phyloP scores from a whole-genome alignment of 2,113 vertebrate species.

The Pelobates fuscus region DNA sequence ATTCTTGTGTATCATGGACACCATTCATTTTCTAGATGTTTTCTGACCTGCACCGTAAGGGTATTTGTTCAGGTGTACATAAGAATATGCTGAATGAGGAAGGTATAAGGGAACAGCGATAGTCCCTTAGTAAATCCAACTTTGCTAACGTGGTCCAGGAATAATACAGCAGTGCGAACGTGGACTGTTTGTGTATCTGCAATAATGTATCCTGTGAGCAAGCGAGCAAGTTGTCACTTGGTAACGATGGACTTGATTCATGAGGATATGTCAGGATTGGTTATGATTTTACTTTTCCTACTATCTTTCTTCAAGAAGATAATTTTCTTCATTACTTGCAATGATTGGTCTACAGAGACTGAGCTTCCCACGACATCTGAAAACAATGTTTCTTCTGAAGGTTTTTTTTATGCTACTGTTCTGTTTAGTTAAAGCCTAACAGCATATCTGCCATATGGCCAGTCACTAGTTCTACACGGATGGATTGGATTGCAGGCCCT shows the following conservation, averaged over 20 bases:
- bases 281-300: not conserved
- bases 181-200: slow-evolving; percentile 2
- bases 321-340: not conserved
- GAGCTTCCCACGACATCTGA: not conserved
- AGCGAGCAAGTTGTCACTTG: too few relatives aligned
- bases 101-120: not conserved
- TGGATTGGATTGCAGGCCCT: too few relatives aligned
- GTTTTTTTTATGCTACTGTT: not conserved
- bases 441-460: not conserved
- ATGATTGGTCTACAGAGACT: not conserved
- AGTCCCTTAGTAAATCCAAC: not conserved
- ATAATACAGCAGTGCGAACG: not conserved
- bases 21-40: slow-evolving; percentile 4
- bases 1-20: slow-evolving; percentile 5
- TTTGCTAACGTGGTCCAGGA: not conserved
- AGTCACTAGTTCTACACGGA: too few relatives aligned
- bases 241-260: not conserved
- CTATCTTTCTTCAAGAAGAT: not conserved
- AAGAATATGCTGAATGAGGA: not conserved
- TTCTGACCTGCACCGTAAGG: not conserved
- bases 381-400: not conserved
- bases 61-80: slow-evolving; percentile 3
- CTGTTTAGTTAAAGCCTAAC: not conserved
- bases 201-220: slow-evolving; percentile 4
- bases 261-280: not conserved